Evolutionary conservation across 2,113 vertebrate species (phyloP), one percentile per base, ranked within the genome.

Genomic region (Smithornis capensis): DNA sequence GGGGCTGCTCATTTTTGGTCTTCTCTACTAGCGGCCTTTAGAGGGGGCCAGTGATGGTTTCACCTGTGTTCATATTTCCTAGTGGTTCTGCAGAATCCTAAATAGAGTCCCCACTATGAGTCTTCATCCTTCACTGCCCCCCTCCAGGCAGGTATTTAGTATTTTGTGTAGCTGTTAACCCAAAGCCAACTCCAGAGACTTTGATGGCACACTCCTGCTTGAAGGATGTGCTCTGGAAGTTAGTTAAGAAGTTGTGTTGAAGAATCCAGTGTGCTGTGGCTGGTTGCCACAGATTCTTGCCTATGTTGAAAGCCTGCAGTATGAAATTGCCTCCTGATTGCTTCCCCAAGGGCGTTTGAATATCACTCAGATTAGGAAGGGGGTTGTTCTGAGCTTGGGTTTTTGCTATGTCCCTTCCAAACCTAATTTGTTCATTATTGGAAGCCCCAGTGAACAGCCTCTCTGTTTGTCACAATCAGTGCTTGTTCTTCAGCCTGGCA

Each of bases 381-480:
- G 29, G 44, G 18, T 17, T 87, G 64, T 90, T 90, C 78, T 90
- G 63, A 83, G 11, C 44, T 62, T 85, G 59, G 27, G 27, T 69
- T 80, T 94, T 90, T 75, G 64, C 64, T 68, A 2, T 64, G 73
- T 81, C 57, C 64, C n/a, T 94, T 95, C 94, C 88, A 93, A 90
- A 83, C 75, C 68, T 69, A 80, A 62, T 89, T 88, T 88, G 79
- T 90, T 94, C 49, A 3, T 93, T 81, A 86, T n/a, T 85, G 85
- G 93, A 83, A 90, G 78, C 42, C 14, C 18, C 65, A 94, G 64
- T 96, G 93, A 97, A 96, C 42, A 42, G 83, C 0, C 0, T 77
- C 88, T 96, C 93, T 96, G 93, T 97, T 94, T 86, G 70, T 74
- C 87, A 95, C 95, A 96, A 35, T 95, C 86, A 17, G 71, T 44